Evolutionary conservation across 2,888 invertebrate genomes (phyloP), one percentile per base, ranked within the genome.

Genomic region (Lampropteryx suffumata): DNA sequence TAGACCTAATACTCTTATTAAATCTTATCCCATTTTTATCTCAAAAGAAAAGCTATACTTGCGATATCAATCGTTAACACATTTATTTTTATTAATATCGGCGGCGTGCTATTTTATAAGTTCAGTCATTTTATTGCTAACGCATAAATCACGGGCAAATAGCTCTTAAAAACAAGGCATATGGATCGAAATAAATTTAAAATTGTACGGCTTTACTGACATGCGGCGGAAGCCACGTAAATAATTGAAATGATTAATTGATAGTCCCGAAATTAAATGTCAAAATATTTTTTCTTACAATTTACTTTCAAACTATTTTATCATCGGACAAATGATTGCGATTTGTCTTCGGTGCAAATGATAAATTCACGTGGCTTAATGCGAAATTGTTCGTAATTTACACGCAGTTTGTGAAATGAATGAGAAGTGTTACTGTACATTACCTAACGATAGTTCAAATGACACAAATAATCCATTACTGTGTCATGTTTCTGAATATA

Each of bases 211-310:
- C 24, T 12, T 13, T 21, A n/a, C 37, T 43, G 27, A 21, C 26
- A 35, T 35, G 17, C 13, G 33, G 26, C 17, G 27, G 27, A 24
- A 44, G 10, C 6, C 21, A 17, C 14, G 32, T 1, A 34, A 37
- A 32, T 14, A 32, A 33, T 47, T 30, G 9, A 36, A 41, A 44
- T 49, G 40, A 49, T 45, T 49, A 40, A 50, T 50, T 28, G 24
- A 32, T 5, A 41, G 14, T 40, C 29, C 32, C 11, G 10, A 32
- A 46, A n/a, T 24, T 36, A 45, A 49, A 45, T 24, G 36, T 37
- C 45, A 24, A 28, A 44, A 49, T 53, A 41, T 41, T 45, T 41
- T 33, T 35, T 32, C n/a, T 12, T 39, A 8, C 26, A 33, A 21
- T 48, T 30, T 11, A 12, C 28, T 43, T 26, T 17, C 6, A 24